Base-by-base conservation (phyloP, 2,113 vertebrate species). In the Halcyon malimbica region DNA sequence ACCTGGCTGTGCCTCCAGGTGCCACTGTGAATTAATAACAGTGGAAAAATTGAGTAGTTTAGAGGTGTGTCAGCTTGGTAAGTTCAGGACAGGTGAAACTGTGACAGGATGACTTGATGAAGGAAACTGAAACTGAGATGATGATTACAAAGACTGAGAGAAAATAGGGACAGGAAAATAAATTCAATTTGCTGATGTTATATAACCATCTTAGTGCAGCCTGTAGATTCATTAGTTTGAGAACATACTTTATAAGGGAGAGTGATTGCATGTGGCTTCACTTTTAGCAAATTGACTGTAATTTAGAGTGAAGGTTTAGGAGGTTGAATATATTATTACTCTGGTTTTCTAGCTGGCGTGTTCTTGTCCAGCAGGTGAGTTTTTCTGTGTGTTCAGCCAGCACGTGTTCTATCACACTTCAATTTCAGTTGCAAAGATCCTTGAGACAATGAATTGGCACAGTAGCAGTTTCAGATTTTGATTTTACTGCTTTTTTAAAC, bases 211-310 rank as follows among this genome's bases (percentile, higher is more conserved):
- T 90, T 48, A n/a, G 68, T 73, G 59, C 44, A 91, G 88, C 46
- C 60, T 70, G 54, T 92, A 44, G 85, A 95, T 83, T 94, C 67
- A 64, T 95, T 96, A 90, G 76, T 74, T 88, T 86, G 60, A 80
- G 92, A 92, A 78, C 20, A 26, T 82, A 67, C 73, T 91, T 89
- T 76, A 48, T 76, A 85, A 89, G 53, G 83, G 48, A 93, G 78
- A 80, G 46, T 14, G 37, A 63, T 51, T 82, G 65, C 23, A 3
- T 87, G 78, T 91, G 90, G 44, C 71, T 96, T 93, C 6, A 17
- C 74, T 95, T 94, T 69, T 91, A 95, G 94, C 87, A 96, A 96
- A 94, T 88, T 87, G 77, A 65, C 87, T 74, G 70, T 87, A 91
- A 95, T 91, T 95, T 90, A 85, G 63, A 85, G 37, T 62, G 84